phyloP scores from a whole-genome alignment of 2,888 invertebrate genomes.

The Magallana nippona region DNA sequence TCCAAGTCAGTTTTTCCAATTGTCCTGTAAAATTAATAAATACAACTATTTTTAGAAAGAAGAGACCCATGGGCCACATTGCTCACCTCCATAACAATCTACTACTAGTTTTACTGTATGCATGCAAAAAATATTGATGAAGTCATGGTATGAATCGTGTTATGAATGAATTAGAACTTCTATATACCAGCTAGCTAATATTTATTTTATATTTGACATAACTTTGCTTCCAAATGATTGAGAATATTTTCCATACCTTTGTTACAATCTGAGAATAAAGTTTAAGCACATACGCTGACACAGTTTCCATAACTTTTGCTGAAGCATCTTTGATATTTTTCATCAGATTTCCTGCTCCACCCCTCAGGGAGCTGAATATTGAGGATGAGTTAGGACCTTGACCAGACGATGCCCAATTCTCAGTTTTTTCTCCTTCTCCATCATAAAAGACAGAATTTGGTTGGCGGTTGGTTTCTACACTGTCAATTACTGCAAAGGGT shows the following conservation, averaged over 20 bases:
- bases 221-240: background rate
- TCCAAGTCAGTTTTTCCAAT: conserved; percentile 86
- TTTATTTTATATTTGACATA: background rate
- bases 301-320: conserved; percentile 97
- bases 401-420: conserved; percentile 42
- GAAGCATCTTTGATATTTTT: conserved; percentile 97
- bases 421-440: conserved; percentile 31
- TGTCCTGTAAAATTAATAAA: conserved; percentile 64
- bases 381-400: conserved; percentile 57
- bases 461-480: conserved; percentile 20
- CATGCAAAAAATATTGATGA: no score
- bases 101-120: no score
- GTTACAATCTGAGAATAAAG: no score
- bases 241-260: background rate
- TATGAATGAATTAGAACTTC: no score
- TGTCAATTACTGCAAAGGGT: conserved; percentile 30
- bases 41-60: no score
- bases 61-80: no score
- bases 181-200: no score
- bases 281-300: conserved; percentile 81
- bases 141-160: no score
- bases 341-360: conserved; percentile 94
- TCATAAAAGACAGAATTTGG: conserved; percentile 32
- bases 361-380: conserved; percentile 89
- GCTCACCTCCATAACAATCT: no score